These are phyloP conservation scores for Lasaia peninsularis DNA, from an alignment of 1,140 invertebrate species.

Conservation along the genomic window DNA sequence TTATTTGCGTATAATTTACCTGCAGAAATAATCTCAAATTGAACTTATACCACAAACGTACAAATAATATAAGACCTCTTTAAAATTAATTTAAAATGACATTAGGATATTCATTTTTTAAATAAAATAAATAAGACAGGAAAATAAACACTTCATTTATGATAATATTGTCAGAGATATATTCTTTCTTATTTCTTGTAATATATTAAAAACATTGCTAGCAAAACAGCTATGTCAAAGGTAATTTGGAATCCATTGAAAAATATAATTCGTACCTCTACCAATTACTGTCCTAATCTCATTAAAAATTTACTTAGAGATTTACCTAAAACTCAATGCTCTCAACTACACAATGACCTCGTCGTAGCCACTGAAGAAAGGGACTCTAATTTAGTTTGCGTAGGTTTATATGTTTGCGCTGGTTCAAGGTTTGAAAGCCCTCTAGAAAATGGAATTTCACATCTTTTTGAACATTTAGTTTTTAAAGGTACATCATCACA, in stretches of 20 bases:
- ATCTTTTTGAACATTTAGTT: conserved; percentile 89
- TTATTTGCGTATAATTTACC: no score
- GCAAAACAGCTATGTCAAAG: neutral
- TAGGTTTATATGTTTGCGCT: conserved; percentile 87
- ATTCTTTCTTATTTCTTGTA: no score
- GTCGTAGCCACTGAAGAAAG: conserved; percentile 45
- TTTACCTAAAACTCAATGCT: conserved; percentile 20
- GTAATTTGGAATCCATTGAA: conserved; percentile 1
- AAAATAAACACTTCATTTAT: no score
- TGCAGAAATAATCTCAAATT: no score
- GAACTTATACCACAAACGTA: no score
- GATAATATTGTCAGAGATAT: no score
- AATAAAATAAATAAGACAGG: no score
- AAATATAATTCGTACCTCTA: neutral
- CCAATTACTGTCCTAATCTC: neutral
- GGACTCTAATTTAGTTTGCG: conserved; percentile 71
- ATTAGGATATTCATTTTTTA: no score
- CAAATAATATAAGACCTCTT: no score
- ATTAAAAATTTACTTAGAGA: conserved; percentile 9
- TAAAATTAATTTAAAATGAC: no score
- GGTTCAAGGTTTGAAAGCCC: conserved; percentile 85
- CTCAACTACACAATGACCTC: conserved; percentile 39
- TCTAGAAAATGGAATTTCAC: conserved; percentile 85
- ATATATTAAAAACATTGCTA: no score
- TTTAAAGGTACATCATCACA: conserved; percentile 86